These are phyloP conservation scores for Catocala nupta DNA, from an alignment of 2,888 invertebrate genomes.

Conservation along the genomic window DNA sequence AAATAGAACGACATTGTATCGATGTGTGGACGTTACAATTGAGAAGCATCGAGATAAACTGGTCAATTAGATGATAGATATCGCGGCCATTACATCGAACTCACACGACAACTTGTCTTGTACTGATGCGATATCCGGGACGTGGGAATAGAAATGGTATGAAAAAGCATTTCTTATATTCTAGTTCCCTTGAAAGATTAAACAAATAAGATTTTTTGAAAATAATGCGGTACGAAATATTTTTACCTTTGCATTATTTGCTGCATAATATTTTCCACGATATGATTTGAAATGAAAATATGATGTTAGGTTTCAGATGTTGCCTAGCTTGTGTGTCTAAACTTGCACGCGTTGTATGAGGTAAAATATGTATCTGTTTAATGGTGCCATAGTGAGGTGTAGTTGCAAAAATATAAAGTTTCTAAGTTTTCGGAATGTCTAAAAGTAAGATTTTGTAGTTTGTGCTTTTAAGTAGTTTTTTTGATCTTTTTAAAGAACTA, in stretches of 20 bases:
- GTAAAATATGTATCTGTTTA: no score
- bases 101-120: not conserved
- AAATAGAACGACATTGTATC: not conserved
- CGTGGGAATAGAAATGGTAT: not conserved
- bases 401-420: no score
- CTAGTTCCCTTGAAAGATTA: slow-evolving; percentile 2
- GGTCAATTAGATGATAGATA: slow-evolving; percentile 20
- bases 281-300: no score
- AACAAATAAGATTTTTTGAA: not conserved
- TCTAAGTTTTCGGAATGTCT: no score
- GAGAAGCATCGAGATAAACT: slow-evolving; percentile 30
- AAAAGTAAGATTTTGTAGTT: no score
- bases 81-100: not conserved
- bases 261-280: no score
- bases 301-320: no score
- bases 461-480: no score
- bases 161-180: not conserved
- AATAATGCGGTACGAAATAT: not conserved
- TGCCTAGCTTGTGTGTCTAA: no score
- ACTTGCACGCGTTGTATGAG: no score
- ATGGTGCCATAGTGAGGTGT: no score
- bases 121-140: not conserved
- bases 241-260: not conserved
- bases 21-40: slow-evolving; percentile 21
- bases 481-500: no score